phyloP scores from a whole-genome alignment of 2,113 vertebrate species.

The Seriola dumerili region DNA sequence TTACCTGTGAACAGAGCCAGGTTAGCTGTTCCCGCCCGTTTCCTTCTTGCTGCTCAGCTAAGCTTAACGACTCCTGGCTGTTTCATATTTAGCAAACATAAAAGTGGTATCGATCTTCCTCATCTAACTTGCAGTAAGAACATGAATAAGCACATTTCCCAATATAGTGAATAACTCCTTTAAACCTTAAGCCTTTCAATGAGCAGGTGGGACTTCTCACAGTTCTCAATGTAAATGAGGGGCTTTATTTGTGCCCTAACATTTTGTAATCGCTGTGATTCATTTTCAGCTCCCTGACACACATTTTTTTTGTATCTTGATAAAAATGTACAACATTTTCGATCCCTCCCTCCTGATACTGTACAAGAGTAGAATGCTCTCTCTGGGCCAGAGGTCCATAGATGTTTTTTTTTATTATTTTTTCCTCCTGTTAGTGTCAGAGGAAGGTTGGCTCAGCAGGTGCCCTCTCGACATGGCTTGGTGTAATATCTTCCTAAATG shows the following conservation, averaged over 20 bases:
- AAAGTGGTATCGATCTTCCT: too few relatives aligned
- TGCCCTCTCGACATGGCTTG: constrained; percentile 50
- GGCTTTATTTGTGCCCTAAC: background rate
- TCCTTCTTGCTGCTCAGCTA: background rate
- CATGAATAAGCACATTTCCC: background rate
- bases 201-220: background rate
- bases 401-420: constrained; percentile 2
- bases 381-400: background rate
- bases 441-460: constrained; percentile 64
- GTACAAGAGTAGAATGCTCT: background rate
- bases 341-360: background rate
- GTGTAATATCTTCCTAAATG: constrained; percentile 73
- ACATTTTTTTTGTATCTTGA: background rate
- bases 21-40: too few relatives aligned
- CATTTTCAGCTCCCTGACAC: background rate
- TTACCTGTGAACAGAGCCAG: background rate
- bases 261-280: background rate
- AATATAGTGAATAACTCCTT: too few relatives aligned
- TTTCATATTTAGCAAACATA: background rate
- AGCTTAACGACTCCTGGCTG: background rate
- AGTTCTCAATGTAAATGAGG: background rate
- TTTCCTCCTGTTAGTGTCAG: constrained; percentile 42
- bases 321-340: background rate
- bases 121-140: background rate
- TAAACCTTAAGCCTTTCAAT: background rate